phyloP scores from a whole-genome alignment of 2,797 vertebrate genomes.

The Tragelaphus oryx region DNA sequence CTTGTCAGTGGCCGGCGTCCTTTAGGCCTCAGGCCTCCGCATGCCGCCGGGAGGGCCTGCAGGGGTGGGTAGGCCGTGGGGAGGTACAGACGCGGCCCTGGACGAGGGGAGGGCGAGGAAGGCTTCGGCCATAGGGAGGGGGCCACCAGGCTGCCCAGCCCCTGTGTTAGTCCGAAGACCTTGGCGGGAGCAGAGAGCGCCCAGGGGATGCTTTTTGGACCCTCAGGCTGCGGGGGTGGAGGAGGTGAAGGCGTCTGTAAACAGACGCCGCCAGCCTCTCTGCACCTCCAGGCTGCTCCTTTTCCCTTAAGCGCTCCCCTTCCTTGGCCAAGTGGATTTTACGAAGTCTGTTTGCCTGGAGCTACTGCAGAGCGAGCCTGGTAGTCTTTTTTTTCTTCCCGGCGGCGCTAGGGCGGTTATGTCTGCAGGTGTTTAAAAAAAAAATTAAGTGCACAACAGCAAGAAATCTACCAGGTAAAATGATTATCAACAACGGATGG shows the following conservation, averaged over 20 bases:
- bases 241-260: constrained; percentile 45
- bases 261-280: constrained; percentile 46
- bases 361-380: background rate
- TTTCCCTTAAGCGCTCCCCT: background rate
- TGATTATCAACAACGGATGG: background rate
- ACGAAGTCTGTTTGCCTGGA: background rate
- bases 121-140: background rate
- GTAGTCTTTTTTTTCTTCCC: background rate
- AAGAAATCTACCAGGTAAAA: background rate
- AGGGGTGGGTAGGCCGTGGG: background rate
- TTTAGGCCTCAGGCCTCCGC: constrained; percentile 73
- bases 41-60: constrained; percentile 11
- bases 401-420: background rate
- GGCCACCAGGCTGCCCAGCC: background rate
- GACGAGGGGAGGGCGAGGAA: background rate
- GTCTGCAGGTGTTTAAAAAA: constrained; percentile 32
- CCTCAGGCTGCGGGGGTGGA: background rate
- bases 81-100: constrained; percentile 59
- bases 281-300: background rate
- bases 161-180: background rate
- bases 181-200: background rate
- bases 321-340: background rate
- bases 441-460: background rate
- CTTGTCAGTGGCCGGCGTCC: background rate
- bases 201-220: constrained; percentile 23